Evolutionary conservation across 2,888 invertebrate genomes (phyloP), one percentile per base, ranked within the genome.

Genomic region (Lithodes maja): DNA sequence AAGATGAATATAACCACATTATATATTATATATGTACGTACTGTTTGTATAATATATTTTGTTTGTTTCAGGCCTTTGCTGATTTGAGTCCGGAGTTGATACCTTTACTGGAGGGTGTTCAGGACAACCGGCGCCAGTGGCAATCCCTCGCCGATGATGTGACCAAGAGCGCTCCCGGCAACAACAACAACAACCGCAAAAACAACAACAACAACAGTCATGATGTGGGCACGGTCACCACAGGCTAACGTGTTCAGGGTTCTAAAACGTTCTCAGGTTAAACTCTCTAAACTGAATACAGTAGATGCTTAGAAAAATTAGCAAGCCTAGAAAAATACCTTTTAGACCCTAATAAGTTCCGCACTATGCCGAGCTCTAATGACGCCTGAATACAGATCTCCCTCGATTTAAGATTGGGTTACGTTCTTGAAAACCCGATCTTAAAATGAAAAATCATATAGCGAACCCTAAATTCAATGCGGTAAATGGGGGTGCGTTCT

Each of bases 111-210:
- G 96, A 97, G 75, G 97, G 98, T 71, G 97, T 98, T 33, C 95
- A 96, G 92, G 95, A 95, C 93, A 98, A 98, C 94, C 96, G 97
- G 88, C 95, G 95, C 69, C 96, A 97, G 93, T 98, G 98, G 98
- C 95, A 97, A 92, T 96, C 96, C 89, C 94, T 97, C 92, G 96
- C 97, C 1, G 94, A 93, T 33, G 92, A 92, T 54, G 92, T 92
- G 91, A 91, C 87, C 85, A 92, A 91, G 91, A 91, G 89, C 78
- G 90, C n/a, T 1, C 49, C 74, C 1, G 49, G 74, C 54, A 84
- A 74, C 17, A 81, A 85, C 61, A 89, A 89, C 54, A 85, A 89
- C n/a, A 85, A 92, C 87, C 98, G 98, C 94, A 95, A 90, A 94
- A 96, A 89, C 33, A 86, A 84, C 71, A 85, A 89, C 79, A 81